Evolutionary conservation across 2,113 vertebrate species (phyloP).

Genomic region (Xyliphius kryptos): DNA sequence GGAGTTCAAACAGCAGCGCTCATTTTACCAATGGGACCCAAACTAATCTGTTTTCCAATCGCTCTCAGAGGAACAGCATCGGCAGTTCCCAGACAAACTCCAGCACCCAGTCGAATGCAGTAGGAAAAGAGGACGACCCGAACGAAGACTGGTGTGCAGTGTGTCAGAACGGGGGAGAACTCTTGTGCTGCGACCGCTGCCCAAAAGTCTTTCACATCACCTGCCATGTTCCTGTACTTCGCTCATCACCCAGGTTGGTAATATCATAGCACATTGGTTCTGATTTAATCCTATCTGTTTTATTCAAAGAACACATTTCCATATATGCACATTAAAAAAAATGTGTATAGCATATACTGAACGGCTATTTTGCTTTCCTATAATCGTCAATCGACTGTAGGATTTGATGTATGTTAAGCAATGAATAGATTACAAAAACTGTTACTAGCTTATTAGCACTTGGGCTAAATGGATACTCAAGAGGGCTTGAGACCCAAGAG

Average conservation of each 20-base stretch:
- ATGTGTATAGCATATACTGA: too few species aligned
- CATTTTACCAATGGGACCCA: constrained; percentile 84
- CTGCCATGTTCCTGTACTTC: constrained; percentile 89
- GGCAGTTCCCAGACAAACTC: constrained; percentile 44
- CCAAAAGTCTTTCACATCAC: constrained; percentile 98
- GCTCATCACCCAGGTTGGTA: constrained; percentile 77
- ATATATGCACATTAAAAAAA: too few species aligned
- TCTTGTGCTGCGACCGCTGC: constrained; percentile 93
- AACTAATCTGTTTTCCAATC: constrained; percentile 49
- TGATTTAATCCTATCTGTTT: too few species aligned
- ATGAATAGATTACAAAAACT: too few species aligned
- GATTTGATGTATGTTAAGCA: too few species aligned
- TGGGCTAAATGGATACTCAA: too few species aligned
- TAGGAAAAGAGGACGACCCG: constrained; percentile 85
- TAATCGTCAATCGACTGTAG: too few species aligned
- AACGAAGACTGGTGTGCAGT: constrained; percentile 99
- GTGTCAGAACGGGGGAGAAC: constrained; percentile 92
- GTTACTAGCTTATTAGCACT: too few species aligned
- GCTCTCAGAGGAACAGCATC: constrained; percentile 55
- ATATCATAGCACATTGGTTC: too few species aligned
- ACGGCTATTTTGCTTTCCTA: too few species aligned
- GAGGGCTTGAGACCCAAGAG: too few species aligned
- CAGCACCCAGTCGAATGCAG: constrained; percentile 34
- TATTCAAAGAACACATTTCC: too few species aligned
- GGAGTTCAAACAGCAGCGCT: constrained; percentile 32